A percentile compares a stretch with the other conserved stretches of the same genome.
These are phyloP conservation scores for Papilio dardanus DNA, from an alignment of 1,140 invertebrate genomes.

Conservation along the genomic window DNA sequence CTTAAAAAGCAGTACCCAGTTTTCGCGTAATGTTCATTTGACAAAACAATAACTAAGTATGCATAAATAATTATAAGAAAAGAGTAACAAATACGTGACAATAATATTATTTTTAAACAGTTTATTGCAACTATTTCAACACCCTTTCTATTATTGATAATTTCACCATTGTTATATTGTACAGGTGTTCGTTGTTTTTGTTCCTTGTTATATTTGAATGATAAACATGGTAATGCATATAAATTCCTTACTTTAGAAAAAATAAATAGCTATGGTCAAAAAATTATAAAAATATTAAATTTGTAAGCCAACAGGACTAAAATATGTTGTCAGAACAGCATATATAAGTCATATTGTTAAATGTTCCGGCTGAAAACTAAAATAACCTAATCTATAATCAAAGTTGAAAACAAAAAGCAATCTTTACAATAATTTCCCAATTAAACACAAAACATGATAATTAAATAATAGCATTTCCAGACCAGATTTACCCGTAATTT, in stretches of 20 bases:
- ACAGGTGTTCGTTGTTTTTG: neutral
- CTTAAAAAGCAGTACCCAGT: too few relatives aligned
- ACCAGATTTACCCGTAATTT: too few relatives aligned
- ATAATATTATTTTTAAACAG: neutral
- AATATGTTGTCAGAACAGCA: too few relatives aligned
- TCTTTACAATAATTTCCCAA: too few relatives aligned
- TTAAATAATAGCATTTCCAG: too few relatives aligned
- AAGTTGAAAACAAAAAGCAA: too few relatives aligned
- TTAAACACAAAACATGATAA: too few relatives aligned
- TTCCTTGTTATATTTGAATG: neutral
- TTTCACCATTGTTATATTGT: neutral
- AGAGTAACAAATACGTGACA: neutral
- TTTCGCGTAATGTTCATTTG: too few relatives aligned
- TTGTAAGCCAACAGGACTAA: too few relatives aligned
- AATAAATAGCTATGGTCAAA: neutral
- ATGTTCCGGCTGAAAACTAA: too few relatives aligned
- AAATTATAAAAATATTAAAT: neutral
- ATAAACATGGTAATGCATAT: neutral
- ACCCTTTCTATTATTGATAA: neutral
- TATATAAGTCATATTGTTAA: too few relatives aligned
- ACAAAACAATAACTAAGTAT: neutral
- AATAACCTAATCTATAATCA: too few relatives aligned
- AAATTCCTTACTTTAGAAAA: neutral
- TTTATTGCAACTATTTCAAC: constrained; percentile 10
- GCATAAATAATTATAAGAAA: neutral